Evolutionary conservation across 92 coral and sea anemone genomes (phyloP).

Genomic region (Porites lobata): DNA sequence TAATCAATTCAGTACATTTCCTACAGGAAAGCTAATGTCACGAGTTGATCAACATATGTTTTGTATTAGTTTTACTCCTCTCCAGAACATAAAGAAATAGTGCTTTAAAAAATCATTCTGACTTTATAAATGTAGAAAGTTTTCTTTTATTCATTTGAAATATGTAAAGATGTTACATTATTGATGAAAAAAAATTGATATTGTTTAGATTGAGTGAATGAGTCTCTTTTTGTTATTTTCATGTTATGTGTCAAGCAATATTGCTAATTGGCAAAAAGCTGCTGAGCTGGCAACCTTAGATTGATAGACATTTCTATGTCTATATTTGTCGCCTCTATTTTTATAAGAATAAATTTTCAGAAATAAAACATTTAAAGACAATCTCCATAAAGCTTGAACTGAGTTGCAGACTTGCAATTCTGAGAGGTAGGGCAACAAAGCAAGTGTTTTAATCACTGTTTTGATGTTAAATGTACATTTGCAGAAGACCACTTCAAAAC

Average conservation of each 20-base stretch:
- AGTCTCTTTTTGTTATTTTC: no score
- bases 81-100: constrained; percentile 1
- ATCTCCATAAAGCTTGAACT: no score
- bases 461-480: not conserved
- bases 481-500: not conserved
- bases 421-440: not conserved
- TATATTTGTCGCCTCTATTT: not conserved
- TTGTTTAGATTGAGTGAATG: not conserved
- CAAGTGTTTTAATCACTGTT: no score
- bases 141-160: no score
- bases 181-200: no score
- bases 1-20: constrained; percentile 27
- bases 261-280: constrained; percentile 3
- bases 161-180: no score
- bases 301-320: not conserved
- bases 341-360: no score
- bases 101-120: not conserved
- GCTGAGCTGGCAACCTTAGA: constrained; percentile 4
- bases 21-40: not conserved
- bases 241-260: not conserved
- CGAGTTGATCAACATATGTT: constrained; percentile 29
- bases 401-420: not conserved
- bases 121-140: no score
- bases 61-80: constrained; percentile 24
- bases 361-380: not conserved